phyloP scores from a whole-genome alignment of 30 jellyfish, hydroid and myxozoan species.

The Sanderia malayensis region DNA sequence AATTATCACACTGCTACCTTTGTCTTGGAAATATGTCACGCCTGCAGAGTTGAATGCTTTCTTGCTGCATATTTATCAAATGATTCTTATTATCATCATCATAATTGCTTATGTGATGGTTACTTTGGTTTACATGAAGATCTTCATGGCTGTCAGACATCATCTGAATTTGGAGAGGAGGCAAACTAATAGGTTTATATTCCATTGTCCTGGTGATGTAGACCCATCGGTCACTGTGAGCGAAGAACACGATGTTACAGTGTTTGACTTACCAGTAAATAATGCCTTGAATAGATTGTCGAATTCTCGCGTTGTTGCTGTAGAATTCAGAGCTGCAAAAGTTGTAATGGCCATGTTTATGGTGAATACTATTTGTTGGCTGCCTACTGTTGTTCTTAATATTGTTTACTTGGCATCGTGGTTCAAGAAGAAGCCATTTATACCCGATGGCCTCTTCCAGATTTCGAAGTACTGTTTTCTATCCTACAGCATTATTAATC shows the following conservation, averaged over 20 bases:
- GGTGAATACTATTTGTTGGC: slow-evolving; percentile 52
- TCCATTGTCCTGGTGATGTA: neutral
- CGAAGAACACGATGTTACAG: neutral
- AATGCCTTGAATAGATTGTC: slow-evolving; percentile 14
- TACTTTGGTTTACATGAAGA: slow-evolving; percentile 22
- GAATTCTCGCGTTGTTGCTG: slow-evolving; percentile 48
- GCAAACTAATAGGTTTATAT: slow-evolving; percentile 3
- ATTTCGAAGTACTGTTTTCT: slow-evolving; percentile 34
- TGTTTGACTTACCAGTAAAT: slow-evolving; percentile 6
- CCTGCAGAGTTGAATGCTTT: slow-evolving; percentile 4
- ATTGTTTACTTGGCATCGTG: slow-evolving; percentile 45
- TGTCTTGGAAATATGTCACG: slow-evolving; percentile 32
- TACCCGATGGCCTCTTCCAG: slow-evolving; percentile 7
- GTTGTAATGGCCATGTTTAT: slow-evolving; percentile 25
- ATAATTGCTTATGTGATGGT: slow-evolving; percentile 12
- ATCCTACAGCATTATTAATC: slow-evolving; percentile 37
- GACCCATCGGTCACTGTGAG: neutral
- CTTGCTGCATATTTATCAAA: slow-evolving; percentile 34
- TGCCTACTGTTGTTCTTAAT: slow-evolving; percentile 47
- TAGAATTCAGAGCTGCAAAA: slow-evolving; percentile 53
- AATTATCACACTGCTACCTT: slow-evolving; percentile 32
- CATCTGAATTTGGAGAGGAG: slow-evolving; percentile 19
- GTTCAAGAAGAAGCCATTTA: slow-evolving; percentile 9
- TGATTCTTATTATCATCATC: slow-evolving; percentile 12
- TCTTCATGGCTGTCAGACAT: slow-evolving; percentile 28